Conservation (phyloP, 2,888 invertebrate genomes). For the Rugalucina vietnamica region DNA sequence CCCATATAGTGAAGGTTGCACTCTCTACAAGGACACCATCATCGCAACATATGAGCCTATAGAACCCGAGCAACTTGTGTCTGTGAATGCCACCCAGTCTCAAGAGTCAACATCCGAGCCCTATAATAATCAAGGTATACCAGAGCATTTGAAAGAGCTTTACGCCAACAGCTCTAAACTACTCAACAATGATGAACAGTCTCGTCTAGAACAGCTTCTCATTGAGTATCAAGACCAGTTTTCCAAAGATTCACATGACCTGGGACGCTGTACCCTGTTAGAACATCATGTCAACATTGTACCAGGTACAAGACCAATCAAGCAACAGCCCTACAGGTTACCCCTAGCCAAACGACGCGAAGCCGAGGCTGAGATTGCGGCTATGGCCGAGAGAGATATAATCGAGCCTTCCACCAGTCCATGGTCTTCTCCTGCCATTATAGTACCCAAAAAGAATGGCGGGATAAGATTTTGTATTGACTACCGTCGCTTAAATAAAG, state of each 20-base stretch:
- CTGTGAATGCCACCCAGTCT: not conserved
- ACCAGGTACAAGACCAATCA: not conserved
- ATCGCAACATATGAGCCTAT: not conserved
- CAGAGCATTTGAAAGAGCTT: not conserved
- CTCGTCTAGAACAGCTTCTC: not conserved
- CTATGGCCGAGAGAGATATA: not conserved
- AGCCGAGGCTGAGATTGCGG: not conserved
- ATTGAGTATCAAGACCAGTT: not conserved
- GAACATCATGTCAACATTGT: not conserved
- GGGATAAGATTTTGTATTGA: constrained; percentile 42
- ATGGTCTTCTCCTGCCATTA: constrained; percentile 43
- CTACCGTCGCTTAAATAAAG: constrained; percentile 42
- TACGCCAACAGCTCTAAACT: not conserved
- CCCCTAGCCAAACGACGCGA: not conserved
- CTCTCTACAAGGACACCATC: not conserved
- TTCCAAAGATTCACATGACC: not conserved
- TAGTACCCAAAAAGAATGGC: constrained; percentile 43
- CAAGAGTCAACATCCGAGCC: not conserved
- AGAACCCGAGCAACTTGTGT: not conserved
- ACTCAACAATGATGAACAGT: not conserved
- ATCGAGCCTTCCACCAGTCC: constrained; percentile 13
- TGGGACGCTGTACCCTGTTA: not conserved
- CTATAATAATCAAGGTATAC: not conserved
- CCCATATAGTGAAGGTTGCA: not conserved
- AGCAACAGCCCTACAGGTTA: not conserved